A percentile compares a stretch with the other conserved stretches of the same genome.
Conservation (phyloP, 2,797 vertebrate species). For the Spondyliosoma cantharus region DNA sequence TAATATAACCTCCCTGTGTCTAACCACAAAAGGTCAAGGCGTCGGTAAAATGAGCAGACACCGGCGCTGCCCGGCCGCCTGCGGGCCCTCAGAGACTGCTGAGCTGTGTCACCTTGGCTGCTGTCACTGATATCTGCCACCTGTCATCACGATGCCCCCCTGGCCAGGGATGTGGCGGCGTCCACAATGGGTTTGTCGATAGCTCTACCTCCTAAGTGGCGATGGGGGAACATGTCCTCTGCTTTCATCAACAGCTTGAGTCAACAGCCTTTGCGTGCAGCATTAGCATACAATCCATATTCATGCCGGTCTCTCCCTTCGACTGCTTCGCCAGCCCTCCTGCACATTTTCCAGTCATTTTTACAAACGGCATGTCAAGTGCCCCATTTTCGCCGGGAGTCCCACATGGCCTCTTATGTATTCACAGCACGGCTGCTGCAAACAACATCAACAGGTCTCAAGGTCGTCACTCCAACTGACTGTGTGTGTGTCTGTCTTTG, state of each 20-base stretch:
- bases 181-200: constrained; percentile 71
- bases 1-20: constrained; percentile 44
- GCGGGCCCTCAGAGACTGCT: constrained; percentile 50
- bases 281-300: constrained; percentile 84
- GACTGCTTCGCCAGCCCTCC: constrained; percentile 60
- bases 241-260: constrained; percentile 77
- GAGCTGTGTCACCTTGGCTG: constrained; percentile 79
- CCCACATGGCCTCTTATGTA: constrained; percentile 69
- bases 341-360: constrained; percentile 71
- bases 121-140: constrained; percentile 78
- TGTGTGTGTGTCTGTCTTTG: constrained; percentile 33
- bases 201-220: constrained; percentile 62
- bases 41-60: constrained; percentile 60
- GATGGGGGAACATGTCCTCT: constrained; percentile 69
- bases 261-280: constrained; percentile 60
- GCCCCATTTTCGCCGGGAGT: constrained; percentile 57
- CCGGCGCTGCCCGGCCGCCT: constrained; percentile 27
- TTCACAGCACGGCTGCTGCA: constrained; percentile 59
- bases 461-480: constrained; percentile 70
- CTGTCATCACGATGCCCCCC: constrained; percentile 70
- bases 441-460: constrained; percentile 81
- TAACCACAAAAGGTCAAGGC: constrained; percentile 68
- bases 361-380: constrained; percentile 70
- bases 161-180: constrained; percentile 51
- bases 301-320: constrained; percentile 73